Percentiles rank a stretch among this genome's conserved stretches.
phyloP scores from a whole-genome alignment of 2,797 vertebrate species.

The Galago senegalensis region DNA sequence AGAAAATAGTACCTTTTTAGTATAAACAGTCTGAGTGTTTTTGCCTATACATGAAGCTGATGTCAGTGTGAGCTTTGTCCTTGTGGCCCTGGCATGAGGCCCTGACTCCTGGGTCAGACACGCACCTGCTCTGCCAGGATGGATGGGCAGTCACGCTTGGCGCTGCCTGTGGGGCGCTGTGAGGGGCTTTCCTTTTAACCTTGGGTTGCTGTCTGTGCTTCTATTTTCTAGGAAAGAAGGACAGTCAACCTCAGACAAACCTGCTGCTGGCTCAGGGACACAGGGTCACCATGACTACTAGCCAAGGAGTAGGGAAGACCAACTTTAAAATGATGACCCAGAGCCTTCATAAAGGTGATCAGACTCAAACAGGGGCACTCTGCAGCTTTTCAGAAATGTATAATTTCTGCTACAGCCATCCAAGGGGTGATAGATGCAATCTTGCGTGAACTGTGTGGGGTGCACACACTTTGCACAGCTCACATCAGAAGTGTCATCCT shows the following conservation, averaged over 20 bases:
- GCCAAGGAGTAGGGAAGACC: background rate
- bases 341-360: background rate
- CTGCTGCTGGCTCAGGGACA: background rate
- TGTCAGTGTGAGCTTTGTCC: background rate
- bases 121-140: background rate
- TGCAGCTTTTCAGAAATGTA: background rate
- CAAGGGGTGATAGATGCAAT: background rate
- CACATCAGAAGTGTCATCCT: accelerated
- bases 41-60: accelerated
- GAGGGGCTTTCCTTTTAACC: background rate
- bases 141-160: too few species aligned
- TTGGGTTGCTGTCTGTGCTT: accelerated
- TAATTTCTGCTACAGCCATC: background rate
- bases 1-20: accelerated
- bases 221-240: background rate
- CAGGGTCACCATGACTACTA: background rate
- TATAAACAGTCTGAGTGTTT: too few species aligned
- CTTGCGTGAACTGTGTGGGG: accelerated
- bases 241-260: background rate
- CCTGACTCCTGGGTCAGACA: background rate
- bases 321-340: background rate
- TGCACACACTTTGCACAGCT: too few species aligned
- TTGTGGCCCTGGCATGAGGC: background rate
- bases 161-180: background rate
- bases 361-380: background rate